These are phyloP conservation scores for Anarhynchus alexandrinus DNA, from an alignment of 2,113 vertebrate species.

Conservation along the genomic window DNA sequence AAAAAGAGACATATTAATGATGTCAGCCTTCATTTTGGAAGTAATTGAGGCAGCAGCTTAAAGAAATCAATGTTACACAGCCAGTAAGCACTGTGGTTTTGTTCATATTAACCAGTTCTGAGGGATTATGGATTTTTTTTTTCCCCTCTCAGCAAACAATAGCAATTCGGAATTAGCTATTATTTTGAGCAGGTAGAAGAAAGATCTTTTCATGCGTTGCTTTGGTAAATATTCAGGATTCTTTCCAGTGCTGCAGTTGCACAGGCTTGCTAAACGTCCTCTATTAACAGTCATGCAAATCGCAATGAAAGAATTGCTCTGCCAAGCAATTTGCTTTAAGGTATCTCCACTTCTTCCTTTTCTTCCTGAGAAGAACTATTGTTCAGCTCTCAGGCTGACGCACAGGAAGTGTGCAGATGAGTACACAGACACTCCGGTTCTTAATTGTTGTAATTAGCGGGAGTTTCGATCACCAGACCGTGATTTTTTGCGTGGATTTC, in stretches of 20 bases:
- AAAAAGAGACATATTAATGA: conserved; percentile 55
- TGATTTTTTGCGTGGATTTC: not conserved
- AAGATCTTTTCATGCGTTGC: not conserved
- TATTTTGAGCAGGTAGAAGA: conserved; percentile 35
- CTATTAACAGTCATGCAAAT: not conserved
- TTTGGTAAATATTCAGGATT: conserved; percentile 2
- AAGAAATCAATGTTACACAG: conserved; percentile 61
- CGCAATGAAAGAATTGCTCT: not conserved
- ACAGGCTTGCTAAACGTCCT: not conserved
- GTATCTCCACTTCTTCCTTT: not conserved
- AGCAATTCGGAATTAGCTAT: conserved; percentile 12
- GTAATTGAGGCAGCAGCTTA: conserved; percentile 60
- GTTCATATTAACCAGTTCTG: conserved; percentile 41
- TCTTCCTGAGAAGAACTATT: not conserved
- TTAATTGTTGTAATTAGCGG: conserved; percentile 29
- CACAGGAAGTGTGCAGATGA: not conserved
- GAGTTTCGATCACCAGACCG: not conserved
- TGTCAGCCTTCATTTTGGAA: conserved; percentile 43
- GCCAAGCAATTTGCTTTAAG: conserved; percentile 6
- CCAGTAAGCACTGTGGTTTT: conserved; percentile 40
- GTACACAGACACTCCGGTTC: not conserved
- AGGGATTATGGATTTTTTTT: conserved; percentile 33
- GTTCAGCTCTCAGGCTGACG: not conserved
- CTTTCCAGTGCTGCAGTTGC: not conserved
- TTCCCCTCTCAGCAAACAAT: conserved; percentile 10